Evolutionary conservation across 2,888 invertebrate genomes (phyloP).

Genomic region (Opisthograptis luteolata): DNA sequence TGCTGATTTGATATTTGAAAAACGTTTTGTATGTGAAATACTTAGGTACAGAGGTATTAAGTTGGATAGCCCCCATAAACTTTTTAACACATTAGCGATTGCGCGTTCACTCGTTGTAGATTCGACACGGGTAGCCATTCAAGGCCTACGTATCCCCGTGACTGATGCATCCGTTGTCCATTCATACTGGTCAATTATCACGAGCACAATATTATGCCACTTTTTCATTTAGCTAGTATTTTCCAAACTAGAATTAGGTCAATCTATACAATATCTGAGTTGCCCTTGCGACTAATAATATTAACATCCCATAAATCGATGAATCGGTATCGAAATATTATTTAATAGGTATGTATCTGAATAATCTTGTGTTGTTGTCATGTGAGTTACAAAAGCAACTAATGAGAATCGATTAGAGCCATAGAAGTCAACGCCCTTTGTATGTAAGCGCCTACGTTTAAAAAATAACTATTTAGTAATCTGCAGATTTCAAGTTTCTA

Average conservation of each 20-base stretch:
- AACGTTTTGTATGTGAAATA: constrained; percentile 13
- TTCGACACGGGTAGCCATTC: constrained; percentile 65
- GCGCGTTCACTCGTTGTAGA: constrained; percentile 61
- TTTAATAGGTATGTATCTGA: too few species aligned
- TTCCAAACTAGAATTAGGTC: background rate
- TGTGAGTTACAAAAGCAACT: too few species aligned
- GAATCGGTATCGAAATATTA: too few species aligned
- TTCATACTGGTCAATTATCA: constrained; percentile 50
- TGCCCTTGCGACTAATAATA: too few species aligned
- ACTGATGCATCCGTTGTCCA: constrained; percentile 67
- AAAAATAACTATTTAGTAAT: too few species aligned
- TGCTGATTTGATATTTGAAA: background rate
- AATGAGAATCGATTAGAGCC: too few species aligned
- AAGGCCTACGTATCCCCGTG: constrained; percentile 64
- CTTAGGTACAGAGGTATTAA: constrained; percentile 28
- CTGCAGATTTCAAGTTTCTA: too few species aligned
- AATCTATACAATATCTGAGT: background rate
- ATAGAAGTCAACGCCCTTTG: too few species aligned
- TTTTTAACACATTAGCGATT: constrained; percentile 38
- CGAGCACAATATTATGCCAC: constrained; percentile 21
- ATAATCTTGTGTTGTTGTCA: too few species aligned
- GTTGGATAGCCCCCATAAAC: constrained; percentile 27
- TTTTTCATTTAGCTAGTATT: background rate
- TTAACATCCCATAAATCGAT: too few species aligned
- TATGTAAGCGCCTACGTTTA: too few species aligned